Percentiles rank a stretch among this genome's conserved stretches.
phyloP scores from a whole-genome alignment of 2,888 invertebrate genomes.

The Asteroscopus sphinx region DNA sequence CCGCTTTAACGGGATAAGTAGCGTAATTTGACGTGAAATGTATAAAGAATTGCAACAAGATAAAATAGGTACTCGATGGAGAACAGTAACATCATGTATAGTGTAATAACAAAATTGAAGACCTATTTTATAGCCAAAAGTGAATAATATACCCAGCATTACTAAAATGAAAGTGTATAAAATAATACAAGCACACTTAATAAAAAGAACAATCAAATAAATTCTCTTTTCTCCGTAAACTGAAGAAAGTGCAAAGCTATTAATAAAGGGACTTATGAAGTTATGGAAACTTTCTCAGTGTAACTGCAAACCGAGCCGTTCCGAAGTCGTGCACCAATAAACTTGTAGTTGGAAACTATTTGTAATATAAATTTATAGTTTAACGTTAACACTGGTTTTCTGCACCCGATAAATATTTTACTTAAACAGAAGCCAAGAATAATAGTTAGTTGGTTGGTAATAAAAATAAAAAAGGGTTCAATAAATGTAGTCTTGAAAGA shows the following conservation, averaged over 20 bases:
- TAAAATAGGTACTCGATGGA: neutral
- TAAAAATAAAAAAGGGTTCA: constrained; percentile 34
- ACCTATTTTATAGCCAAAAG: too few relatives aligned
- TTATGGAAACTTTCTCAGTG: constrained; percentile 82
- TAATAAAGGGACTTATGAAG: constrained; percentile 86
- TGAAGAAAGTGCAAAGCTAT: constrained; percentile 80
- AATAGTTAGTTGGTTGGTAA: constrained; percentile 19
- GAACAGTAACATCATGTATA: neutral
- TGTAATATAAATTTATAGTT: constrained; percentile 83
- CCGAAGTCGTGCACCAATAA: constrained; percentile 84
- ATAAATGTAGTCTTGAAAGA: constrained; percentile 28
- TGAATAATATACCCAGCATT: neutral
- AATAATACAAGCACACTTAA: constrained; percentile 34
- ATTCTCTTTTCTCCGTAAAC: constrained; percentile 57
- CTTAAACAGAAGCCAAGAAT: constrained; percentile 3
- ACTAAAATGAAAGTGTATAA: constrained; percentile 21
- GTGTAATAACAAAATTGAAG: neutral
- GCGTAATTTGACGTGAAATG: constrained; percentile 47
- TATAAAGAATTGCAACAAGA: constrained; percentile 16
- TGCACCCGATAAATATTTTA: constrained; percentile 23
- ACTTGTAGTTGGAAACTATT: constrained; percentile 86
- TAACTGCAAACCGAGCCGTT: constrained; percentile 78
- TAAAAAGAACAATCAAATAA: constrained; percentile 47
- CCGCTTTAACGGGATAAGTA: constrained; percentile 57
- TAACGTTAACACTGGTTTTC: constrained; percentile 69